Percentiles rank a stretch among this genome's conserved stretches.
phyloP scores from a whole-genome alignment of 92 coral and sea anemone species.

The Porites evermanni region DNA sequence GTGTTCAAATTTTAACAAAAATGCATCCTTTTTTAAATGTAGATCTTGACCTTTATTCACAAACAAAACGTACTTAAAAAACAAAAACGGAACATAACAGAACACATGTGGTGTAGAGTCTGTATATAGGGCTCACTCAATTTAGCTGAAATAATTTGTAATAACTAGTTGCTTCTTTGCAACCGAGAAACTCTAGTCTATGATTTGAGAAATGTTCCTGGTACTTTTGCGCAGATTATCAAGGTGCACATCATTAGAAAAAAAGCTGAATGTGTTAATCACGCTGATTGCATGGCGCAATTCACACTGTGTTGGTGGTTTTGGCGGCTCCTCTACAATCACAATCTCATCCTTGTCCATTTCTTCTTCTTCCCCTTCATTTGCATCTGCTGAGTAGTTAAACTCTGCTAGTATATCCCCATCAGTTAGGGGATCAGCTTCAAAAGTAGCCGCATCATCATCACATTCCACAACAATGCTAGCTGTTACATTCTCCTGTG shows the following conservation, averaged over 20 bases:
- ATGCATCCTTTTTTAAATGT: not conserved
- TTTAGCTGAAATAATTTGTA: slow-evolving; percentile 25
- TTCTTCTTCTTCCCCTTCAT: not conserved
- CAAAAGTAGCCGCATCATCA: slow-evolving; percentile 28
- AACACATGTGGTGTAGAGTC: not conserved
- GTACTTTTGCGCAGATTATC: slow-evolving; percentile 42
- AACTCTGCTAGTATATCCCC: slow-evolving; percentile 58
- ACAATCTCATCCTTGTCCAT: not conserved
- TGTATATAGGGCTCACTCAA: slow-evolving; percentile 8
- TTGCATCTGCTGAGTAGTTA: slow-evolving; percentile 16
- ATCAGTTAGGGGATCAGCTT: slow-evolving; percentile 43
- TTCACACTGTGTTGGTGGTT: slow-evolving; percentile 46
- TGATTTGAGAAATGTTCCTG: slow-evolving; percentile 32
- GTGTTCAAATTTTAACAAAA: slow-evolving; percentile 2
- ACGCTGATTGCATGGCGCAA: slow-evolving; percentile 46
- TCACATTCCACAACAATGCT: slow-evolving; percentile 39
- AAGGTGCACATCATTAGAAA: slow-evolving; percentile 40
- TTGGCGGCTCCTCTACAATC: slow-evolving; percentile 40
- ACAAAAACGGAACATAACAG: not conserved
- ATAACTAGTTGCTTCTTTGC: slow-evolving; percentile 32
- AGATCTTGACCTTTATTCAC: too few relatives aligned
- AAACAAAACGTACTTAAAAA: too few relatives aligned
- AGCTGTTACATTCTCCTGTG: slow-evolving; percentile 36
- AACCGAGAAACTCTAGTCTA: slow-evolving; percentile 33
- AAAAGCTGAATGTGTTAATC: slow-evolving; percentile 49